Evolutionary conservation across 2,888 invertebrate genomes (phyloP).

Genomic region (Euzophera pinguis): DNA sequence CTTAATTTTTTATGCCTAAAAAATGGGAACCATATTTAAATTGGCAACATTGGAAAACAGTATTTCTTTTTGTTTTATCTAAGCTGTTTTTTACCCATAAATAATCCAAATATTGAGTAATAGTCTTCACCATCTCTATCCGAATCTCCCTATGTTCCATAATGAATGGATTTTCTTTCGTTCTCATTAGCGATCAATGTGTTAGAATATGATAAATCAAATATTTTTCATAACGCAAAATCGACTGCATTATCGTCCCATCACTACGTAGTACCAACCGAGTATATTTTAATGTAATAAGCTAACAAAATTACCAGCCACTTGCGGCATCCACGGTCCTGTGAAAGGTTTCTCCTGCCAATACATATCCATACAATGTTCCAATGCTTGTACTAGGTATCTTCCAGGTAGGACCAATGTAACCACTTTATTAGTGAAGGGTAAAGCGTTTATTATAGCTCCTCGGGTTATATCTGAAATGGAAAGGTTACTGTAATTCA

Average conservation of each 20-base stretch:
- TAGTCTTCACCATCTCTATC: too few relatives aligned
- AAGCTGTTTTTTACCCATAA: too few relatives aligned
- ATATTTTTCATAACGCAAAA: not conserved
- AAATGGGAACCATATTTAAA: too few relatives aligned
- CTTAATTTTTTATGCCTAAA: too few relatives aligned
- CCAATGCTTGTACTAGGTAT: slow-evolving; percentile 79
- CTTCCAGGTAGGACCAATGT: slow-evolving; percentile 83
- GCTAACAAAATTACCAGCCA: slow-evolving; percentile 69
- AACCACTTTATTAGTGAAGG: slow-evolving; percentile 86
- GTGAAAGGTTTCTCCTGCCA: slow-evolving; percentile 45
- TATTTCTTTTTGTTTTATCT: too few relatives aligned
- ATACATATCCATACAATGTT: slow-evolving; percentile 53
- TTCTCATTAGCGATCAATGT: too few relatives aligned
- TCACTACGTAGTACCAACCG: not conserved
- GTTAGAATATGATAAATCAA: too few relatives aligned
- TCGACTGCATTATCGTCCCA: not conserved
- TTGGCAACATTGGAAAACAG: too few relatives aligned
- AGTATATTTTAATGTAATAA: not conserved
- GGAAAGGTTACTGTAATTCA: not conserved
- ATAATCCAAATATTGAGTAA: too few relatives aligned
- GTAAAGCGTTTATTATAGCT: slow-evolving; percentile 83
- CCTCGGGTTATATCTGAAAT: slow-evolving; percentile 83
- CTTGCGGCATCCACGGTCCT: slow-evolving; percentile 73
- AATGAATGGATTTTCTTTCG: too few relatives aligned
- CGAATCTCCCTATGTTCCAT: too few relatives aligned